Conservation (phyloP, 2,888 invertebrate genomes). For the Mechanitis messenoides region DNA sequence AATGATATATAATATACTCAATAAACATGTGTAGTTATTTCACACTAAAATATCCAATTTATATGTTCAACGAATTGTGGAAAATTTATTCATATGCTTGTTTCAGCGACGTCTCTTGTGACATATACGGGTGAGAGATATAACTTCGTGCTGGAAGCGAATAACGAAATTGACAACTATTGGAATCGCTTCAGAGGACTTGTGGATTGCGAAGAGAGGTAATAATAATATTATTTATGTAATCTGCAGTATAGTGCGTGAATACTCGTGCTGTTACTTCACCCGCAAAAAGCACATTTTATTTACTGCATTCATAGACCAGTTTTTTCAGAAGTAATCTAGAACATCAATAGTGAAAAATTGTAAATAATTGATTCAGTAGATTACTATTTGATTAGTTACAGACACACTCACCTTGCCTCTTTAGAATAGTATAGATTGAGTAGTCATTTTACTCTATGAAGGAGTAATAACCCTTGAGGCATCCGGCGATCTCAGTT, state of each 20-base stretch:
- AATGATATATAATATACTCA: no score
- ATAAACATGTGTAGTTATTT: neutral
- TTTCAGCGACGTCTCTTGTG: conserved; percentile 75
- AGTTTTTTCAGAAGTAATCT: no score
- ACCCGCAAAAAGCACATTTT: no score
- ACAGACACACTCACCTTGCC: no score
- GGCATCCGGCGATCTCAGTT: conserved; percentile 78
- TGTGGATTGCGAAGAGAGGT: conserved; percentile 62
- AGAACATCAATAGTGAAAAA: no score
- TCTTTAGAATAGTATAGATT: conserved; percentile 78
- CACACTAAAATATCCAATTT: neutral
- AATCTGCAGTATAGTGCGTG: no score
- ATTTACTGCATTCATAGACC: no score
- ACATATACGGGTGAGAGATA: conserved; percentile 93
- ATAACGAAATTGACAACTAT: conserved; percentile 82
- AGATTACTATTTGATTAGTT: no score
- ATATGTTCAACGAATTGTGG: neutral
- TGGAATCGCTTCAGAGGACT: conserved; percentile 90
- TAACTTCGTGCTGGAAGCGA: conserved; percentile 86
- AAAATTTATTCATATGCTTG: conserved; percentile 42
- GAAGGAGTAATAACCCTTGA: conserved; percentile 78
- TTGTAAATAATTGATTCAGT: no score
- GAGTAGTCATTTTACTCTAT: conserved; percentile 82
- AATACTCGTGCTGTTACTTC: no score
- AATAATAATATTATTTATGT: neutral